phyloP scores from a whole-genome alignment of 2,113 vertebrate genomes.

The Hippocampus abdominalis region DNA sequence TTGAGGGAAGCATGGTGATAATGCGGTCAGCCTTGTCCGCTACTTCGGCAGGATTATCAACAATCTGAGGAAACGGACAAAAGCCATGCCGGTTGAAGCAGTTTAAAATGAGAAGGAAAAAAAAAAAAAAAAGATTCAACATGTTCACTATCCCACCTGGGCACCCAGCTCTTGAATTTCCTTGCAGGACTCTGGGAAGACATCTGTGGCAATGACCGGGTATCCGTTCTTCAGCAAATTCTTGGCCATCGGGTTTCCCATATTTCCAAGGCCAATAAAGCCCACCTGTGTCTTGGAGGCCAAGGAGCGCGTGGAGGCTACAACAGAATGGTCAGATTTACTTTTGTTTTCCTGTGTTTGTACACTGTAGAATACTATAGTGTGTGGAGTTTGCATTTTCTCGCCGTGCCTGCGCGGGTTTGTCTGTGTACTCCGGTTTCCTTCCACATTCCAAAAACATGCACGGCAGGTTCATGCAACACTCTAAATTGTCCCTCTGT shows the following conservation, averaged over 20 bases:
- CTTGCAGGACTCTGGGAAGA: slow-evolving; percentile 96
- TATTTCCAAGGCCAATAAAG: slow-evolving; percentile 95
- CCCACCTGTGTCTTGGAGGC: slow-evolving; percentile 96
- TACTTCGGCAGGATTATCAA: slow-evolving; percentile 90
- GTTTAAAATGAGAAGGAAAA: not conserved
- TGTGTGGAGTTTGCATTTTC: too few species aligned
- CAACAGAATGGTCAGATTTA: slow-evolving; percentile 23
- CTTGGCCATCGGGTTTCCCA: slow-evolving; percentile 99
- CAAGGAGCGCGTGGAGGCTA: slow-evolving; percentile 89
- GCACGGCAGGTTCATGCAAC: too few species aligned
- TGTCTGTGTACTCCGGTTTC: too few species aligned
- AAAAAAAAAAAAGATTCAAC: not conserved
- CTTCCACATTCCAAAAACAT: too few species aligned
- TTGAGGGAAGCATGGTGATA: slow-evolving; percentile 97
- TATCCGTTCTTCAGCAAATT: slow-evolving; percentile 95
- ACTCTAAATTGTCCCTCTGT: too few species aligned
- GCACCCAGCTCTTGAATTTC: slow-evolving; percentile 89
- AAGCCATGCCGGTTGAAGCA: not conserved
- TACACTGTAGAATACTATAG: too few species aligned
- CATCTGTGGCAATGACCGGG: slow-evolving; percentile 88
- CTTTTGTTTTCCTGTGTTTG: too few species aligned
- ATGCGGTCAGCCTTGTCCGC: slow-evolving; percentile 94
- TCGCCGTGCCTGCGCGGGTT: too few species aligned
- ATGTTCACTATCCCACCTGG: slow-evolving; percentile 75
- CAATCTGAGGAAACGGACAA: slow-evolving; percentile 74